Evolutionary conservation across 2,888 invertebrate genomes (phyloP), one percentile per base, ranked within the genome.

Genomic region (Dichetophora obliterata): DNA sequence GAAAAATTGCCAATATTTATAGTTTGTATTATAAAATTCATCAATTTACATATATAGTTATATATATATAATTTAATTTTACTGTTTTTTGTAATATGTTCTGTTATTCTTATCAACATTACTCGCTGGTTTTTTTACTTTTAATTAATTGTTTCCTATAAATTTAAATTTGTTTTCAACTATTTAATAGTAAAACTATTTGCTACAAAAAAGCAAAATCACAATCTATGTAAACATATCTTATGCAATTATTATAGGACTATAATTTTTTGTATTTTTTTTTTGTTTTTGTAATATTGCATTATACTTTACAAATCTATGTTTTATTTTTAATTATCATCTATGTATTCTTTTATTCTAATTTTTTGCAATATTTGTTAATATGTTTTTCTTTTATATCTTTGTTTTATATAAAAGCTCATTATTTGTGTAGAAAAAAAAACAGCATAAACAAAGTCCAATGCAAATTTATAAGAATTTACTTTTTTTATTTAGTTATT

Each of bases 21-120:
- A 77, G 24, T 27, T 70, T 70, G 69, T 70, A 70, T 48, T 66
- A 59, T 57, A 31, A 57, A 54, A 72, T n/a, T 34, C 61, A 72
- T 72, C 71, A 82, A 82, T 84, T 82, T 84, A 84, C 83, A 84
- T 84, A 83, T 84, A 83, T 84, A 83, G 82, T 83, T 80, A 83
- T 78, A 75, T 77, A 83, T 71, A 78, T 80, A 72, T 70, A 14
- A 50, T 61, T 73, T 75, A 54, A 59, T 71, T 80, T 82, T 78
- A 16, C 6, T 72, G 34, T 79, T 78, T 80, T n/a, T 14, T 59
- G 22, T 61, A 43, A 19, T 24, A n/a, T 59, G 24, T 37, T 19
- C 16, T 9, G 19, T 48, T 48, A n/a, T 72, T 61, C 48, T 61
- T 19, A 22, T 59, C 43, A 22, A 11, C 14, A 43, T 59, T 43